phyloP scores from a whole-genome alignment of 2,113 vertebrate genomes.

The Chaetops frenatus region DNA sequence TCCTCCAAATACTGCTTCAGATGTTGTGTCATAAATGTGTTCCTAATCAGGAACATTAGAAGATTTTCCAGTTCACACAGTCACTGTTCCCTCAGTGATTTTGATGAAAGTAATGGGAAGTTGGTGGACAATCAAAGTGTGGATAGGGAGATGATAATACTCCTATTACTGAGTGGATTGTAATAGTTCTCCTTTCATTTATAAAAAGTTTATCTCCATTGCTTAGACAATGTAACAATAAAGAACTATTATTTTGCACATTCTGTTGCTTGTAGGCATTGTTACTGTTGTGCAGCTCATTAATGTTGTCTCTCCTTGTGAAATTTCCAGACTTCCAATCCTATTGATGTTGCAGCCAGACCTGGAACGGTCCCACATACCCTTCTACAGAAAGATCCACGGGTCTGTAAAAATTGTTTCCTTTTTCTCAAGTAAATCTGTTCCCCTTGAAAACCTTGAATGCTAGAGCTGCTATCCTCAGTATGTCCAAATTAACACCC shows the following conservation, averaged over 20 bases:
- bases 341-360: conserved; percentile 89
- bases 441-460: not conserved
- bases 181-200: not conserved
- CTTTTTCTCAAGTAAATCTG: not conserved
- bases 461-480: not conserved
- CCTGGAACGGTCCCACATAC: conserved; percentile 92
- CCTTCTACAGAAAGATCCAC: conserved; percentile 94
- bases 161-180: not conserved
- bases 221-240: not conserved
- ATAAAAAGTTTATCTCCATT: not conserved
- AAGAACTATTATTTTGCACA: not conserved
- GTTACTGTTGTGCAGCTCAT: not conserved
- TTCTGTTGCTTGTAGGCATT: not conserved
- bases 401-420: conserved; percentile 73
- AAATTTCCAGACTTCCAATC: conserved; percentile 87
- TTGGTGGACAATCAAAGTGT: not conserved
- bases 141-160: not conserved
- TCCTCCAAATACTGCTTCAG: not conserved
- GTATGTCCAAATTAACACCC: not conserved
- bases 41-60: not conserved
- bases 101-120: not conserved
- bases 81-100: not conserved
- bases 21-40: not conserved
- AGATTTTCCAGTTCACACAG: not conserved
- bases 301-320: conserved; percentile 1